These are phyloP conservation scores for Myathropa florea DNA, from an alignment of 2,888 invertebrate species.

Conservation along the genomic window DNA sequence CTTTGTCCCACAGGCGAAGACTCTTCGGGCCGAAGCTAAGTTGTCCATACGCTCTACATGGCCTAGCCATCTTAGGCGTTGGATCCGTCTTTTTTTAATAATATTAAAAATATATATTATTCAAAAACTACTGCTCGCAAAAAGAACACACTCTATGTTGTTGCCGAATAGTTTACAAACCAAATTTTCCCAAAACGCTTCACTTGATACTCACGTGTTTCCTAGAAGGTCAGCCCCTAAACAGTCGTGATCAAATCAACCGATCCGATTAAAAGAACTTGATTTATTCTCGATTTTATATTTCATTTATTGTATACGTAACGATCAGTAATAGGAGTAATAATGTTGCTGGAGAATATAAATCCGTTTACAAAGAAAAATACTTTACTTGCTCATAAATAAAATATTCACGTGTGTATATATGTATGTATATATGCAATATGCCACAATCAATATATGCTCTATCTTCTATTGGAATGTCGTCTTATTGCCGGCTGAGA, in stretches of 20 bases:
- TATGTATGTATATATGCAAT: slow-evolving; percentile 32
- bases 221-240: background rate
- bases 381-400: slow-evolving; percentile 35
- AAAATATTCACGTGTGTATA: slow-evolving; percentile 24
- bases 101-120: too few species aligned
- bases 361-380: slow-evolving; percentile 55
- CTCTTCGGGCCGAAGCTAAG: too few species aligned
- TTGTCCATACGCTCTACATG: too few species aligned
- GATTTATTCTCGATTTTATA: background rate
- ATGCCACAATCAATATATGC: slow-evolving; percentile 31
- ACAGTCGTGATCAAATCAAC: background rate
- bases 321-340: slow-evolving; percentile 57
- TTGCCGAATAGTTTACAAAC: too few species aligned
- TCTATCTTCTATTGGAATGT: slow-evolving; percentile 56
- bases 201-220: background rate
- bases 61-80: too few species aligned
- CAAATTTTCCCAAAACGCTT: background rate
- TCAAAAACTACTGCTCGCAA: too few species aligned
- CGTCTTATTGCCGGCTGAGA: slow-evolving; percentile 30
- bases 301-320: slow-evolving; percentile 57
- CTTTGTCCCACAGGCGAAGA: too few species aligned
- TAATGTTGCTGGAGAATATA: slow-evolving; percentile 51
- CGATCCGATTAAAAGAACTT: background rate
- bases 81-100: too few species aligned
- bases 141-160: too few species aligned